Evolutionary conservation across 2,888 invertebrate genomes (phyloP).

Genomic region (Nymphalis polychloros): DNA sequence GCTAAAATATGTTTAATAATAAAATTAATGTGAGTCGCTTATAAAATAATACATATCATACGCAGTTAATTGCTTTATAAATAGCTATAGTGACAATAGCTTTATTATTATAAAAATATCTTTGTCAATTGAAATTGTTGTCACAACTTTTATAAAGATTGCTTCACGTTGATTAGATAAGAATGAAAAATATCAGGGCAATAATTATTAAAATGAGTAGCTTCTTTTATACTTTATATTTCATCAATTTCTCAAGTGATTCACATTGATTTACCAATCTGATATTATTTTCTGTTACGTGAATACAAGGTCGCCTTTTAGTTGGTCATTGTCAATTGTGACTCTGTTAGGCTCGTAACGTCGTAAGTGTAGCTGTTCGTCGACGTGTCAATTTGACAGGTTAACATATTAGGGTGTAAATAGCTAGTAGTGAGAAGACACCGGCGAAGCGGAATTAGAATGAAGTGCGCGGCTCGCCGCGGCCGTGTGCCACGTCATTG

Average conservation of each 20-base stretch:
- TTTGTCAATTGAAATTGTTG: not conserved
- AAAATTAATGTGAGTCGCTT: not conserved
- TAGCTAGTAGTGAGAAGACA: constrained; percentile 59
- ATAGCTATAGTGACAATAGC: not conserved
- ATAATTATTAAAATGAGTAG: not conserved
- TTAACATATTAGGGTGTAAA: constrained; percentile 51
- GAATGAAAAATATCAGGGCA: not conserved
- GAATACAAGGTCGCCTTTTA: constrained; percentile 40
- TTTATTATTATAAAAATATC: not conserved
- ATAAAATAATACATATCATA: not conserved
- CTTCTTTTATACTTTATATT: not conserved
- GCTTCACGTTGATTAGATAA: constrained; percentile 11
- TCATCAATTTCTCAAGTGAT: constrained; percentile 1
- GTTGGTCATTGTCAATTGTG: constrained; percentile 70
- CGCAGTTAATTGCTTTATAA: not conserved
- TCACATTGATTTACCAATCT: not conserved
- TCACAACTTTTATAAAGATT: constrained; percentile 5
- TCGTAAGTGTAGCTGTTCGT: constrained; percentile 15
- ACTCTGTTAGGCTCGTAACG: constrained; percentile 31
- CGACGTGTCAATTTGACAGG: constrained; percentile 41
- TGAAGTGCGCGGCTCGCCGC: constrained; percentile 76
- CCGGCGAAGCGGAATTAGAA: constrained; percentile 81
- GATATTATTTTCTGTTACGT: constrained; percentile 13
- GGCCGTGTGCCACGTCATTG: constrained; percentile 83
- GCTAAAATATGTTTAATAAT: not conserved